phyloP scores from a whole-genome alignment of 2,888 invertebrate species.

The Apodemia hepburni region DNA sequence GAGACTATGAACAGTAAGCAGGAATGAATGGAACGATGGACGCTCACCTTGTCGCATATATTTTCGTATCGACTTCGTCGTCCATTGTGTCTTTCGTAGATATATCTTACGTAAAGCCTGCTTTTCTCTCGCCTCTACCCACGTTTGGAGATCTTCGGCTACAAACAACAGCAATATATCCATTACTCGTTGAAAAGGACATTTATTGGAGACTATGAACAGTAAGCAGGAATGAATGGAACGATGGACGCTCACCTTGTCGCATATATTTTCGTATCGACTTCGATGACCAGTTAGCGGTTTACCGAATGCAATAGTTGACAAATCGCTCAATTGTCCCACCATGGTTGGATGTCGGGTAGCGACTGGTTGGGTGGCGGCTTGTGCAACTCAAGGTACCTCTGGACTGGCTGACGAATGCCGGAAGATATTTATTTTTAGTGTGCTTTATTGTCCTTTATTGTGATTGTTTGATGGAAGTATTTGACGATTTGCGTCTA shows the following conservation, averaged over 20 bases:
- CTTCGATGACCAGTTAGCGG: conserved; percentile 50
- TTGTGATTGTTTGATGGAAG: conserved; percentile 60
- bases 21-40: conserved; percentile 45
- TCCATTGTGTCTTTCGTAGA: conserved; percentile 72
- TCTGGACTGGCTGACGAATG: conserved; percentile 58
- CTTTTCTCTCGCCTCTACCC: conserved; percentile 57
- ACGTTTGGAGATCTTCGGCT: conserved; percentile 56
- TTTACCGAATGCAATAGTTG: conserved; percentile 63
- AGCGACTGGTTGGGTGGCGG: conserved; percentile 61
- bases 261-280: conserved; percentile 46
- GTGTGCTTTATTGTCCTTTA: conserved; percentile 62
- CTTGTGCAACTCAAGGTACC: conserved; percentile 54
- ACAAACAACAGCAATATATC: conserved; percentile 45
- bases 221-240: conserved; percentile 51
- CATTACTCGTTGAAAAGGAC: conserved; percentile 54
- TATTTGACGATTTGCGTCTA: conserved; percentile 45
- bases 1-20: conserved; percentile 49
- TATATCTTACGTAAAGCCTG: conserved; percentile 71
- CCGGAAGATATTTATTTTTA: conserved; percentile 70
- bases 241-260: conserved; percentile 36
- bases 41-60: conserved; percentile 41
- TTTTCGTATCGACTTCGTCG: conserved; percentile 47
- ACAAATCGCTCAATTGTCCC: conserved; percentile 78
- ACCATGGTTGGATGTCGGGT: conserved; percentile 48
- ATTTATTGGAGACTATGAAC: conserved; percentile 51